Evolutionary conservation across 2,888 invertebrate genomes (phyloP).

Genomic region (Oscheius sp.): DNA sequence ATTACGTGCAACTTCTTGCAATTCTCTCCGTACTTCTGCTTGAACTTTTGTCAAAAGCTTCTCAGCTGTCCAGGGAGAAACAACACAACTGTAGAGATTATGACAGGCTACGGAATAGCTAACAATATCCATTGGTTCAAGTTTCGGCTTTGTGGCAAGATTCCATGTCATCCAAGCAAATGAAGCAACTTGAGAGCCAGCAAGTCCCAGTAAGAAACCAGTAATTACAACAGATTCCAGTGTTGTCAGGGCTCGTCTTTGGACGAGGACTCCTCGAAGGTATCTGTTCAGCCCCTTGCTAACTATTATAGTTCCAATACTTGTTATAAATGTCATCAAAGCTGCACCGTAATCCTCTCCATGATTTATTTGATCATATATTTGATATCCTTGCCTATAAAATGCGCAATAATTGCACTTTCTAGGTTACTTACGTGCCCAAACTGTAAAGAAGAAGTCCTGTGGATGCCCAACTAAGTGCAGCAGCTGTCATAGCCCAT

Average conservation of each 20-base stretch:
- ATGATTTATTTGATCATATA: conserved; percentile 17
- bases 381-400: not conserved
- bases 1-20: not conserved
- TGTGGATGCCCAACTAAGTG: not conserved
- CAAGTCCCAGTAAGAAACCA: conserved; percentile 1
- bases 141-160: not conserved
- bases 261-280: not conserved
- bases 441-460: not conserved
- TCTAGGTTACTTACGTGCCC: not conserved
- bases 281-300: not conserved
- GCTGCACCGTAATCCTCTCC: not conserved
- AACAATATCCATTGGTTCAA: conserved; percentile 15
- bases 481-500: conserved; percentile 1
- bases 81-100: conserved; percentile 1
- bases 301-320: conserved; percentile 3
- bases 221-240: conserved; percentile 16
- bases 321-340: not conserved
- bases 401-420: too few species aligned
- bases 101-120: conserved; percentile 10
- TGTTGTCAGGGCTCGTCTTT: conserved; percentile 9
- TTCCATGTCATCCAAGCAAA: conserved; percentile 14
- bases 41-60: conserved; percentile 2
- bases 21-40: not conserved
- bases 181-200: not conserved
- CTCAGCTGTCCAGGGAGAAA: conserved; percentile 11